Evolutionary conservation across 92 coral and sea anemone genomes (phyloP), one percentile per base, ranked within the genome.

Genomic region (Nematostella vectensis): DNA sequence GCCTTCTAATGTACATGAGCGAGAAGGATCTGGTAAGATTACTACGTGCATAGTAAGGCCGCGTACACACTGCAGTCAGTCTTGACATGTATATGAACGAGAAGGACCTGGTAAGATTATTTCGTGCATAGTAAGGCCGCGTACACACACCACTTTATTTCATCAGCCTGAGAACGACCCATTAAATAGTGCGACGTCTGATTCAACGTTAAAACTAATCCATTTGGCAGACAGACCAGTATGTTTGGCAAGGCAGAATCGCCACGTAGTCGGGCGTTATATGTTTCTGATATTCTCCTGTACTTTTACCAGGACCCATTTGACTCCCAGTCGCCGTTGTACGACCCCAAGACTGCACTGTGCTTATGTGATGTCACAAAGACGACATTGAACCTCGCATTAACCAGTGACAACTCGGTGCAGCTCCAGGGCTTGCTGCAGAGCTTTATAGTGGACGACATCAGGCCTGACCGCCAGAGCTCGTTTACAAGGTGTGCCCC

Each of bases 401-500:
- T 81, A 47, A 85, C 87, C 0, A 85, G 85, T 58, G 98, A 91
- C 64, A 47, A 67, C 57, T 86, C 96, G 24, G 81, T 91, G 0
- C 82, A 85, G 8, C 50, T 85, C 25, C 82, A 74, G 44, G 78
- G 85, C n/a, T 56, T 65, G 38, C 83, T 91, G 19, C 79, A 78
- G 30, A 87, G 88, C 25, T 69, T 86, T 38, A 70, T 87, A 11
- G 72, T 91, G n/a, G 98, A 91, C 39, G 98, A 91, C 61, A 71
- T 75, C 11, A 78, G 98, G 19, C 77, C 64, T 30, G 69, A 82
- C 22, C 71, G 68, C 2, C 58, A 60, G 62, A 73, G 95, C 50
- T 91, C 81, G 1, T 91, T 91, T 54, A 91, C 98, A 37, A 81
- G 98, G 98, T 91, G 60, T 19, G 31, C 11, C n/a, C n/a, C n/a